Base-by-base conservation (phyloP, 2,113 vertebrate genomes). In the Prunella himalayana region DNA sequence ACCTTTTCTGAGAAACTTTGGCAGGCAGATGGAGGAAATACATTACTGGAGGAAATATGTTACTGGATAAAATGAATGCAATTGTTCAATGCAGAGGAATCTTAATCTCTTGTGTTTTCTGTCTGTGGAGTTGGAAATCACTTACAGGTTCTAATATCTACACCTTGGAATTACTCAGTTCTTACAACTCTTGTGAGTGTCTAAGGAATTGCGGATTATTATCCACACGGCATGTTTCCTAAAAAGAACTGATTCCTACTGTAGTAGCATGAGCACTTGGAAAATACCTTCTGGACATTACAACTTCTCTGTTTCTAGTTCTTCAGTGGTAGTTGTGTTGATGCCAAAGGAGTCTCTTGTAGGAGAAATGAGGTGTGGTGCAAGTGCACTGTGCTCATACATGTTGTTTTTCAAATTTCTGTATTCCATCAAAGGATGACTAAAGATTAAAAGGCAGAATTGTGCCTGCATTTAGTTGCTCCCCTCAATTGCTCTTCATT, bases 1-100 rank as follows among this genome's bases (percentile, higher is more conserved):
- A 96, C 94, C 94, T 96, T 94, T 96, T 70, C 82, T 63, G 79
- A 85, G 82, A 77, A 90, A 91, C 59, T 91, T 93, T 95, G 94
- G 94, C 95, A 96, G 60, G 71, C 79, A 88, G 59, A 90, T 78
- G 82, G 68, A 80, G 85, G 82, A 95, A 96, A 47, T 92, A 75
- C 25, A n/a, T 87, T 94, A 59, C 73, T 72, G 82, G 50, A 82
- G 57, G 66, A 95, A 93, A 70, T 94, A 76, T 17, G 47, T 91
- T 94, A 37, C 78, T 88, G 88, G 45, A 66, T 77, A 86, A 94
- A 96, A 96, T 94, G 49, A 92, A 88, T 90, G 59, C 44, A 66
- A 93, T 91, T 96, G 76, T 96, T 83, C 71, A 83, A 53, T 70
- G 60, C 37, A 63, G 59, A 83, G 85, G 93, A 93, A 90, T 97